Conservation (phyloP, 1,140 invertebrate genomes). For the Andrena cerasifolii region DNA sequence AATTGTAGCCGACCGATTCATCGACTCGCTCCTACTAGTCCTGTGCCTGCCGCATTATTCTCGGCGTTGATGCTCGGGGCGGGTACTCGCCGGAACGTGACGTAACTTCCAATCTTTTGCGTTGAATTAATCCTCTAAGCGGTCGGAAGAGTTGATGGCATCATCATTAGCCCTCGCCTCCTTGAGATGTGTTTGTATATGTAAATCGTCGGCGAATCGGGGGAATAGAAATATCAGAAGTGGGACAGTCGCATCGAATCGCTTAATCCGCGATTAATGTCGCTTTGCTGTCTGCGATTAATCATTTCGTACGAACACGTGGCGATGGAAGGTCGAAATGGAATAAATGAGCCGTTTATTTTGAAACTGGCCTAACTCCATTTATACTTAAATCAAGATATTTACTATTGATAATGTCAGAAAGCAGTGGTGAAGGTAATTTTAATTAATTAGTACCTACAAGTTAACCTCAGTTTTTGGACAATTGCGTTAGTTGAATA, state of each 20-base stretch:
- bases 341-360: too few relatives aligned
- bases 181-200: neutral
- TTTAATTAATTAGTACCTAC: too few relatives aligned
- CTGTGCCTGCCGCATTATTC: too few relatives aligned
- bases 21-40: neutral
- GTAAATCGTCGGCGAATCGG: neutral
- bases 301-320: neutral
- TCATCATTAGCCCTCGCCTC: neutral
- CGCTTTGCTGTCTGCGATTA: neutral
- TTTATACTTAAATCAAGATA: too few relatives aligned
- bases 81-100: too few relatives aligned
- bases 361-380: too few relatives aligned
- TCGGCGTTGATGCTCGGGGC: too few relatives aligned
- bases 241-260: neutral
- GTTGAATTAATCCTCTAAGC: neutral
- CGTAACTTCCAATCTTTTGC: too few relatives aligned
- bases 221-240: neutral
- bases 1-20: neutral
- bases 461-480: too few relatives aligned
- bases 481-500: too few relatives aligned
- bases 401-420: too few relatives aligned
- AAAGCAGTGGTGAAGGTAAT: too few relatives aligned
- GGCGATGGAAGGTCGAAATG: neutral
- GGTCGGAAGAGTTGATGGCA: neutral
- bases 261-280: neutral